A percentile compares a stretch with the other conserved stretches of the same genome.
Evolutionary conservation across 2,113 vertebrate genomes (phyloP).

Genomic region (Spea multiplicata): DNA sequence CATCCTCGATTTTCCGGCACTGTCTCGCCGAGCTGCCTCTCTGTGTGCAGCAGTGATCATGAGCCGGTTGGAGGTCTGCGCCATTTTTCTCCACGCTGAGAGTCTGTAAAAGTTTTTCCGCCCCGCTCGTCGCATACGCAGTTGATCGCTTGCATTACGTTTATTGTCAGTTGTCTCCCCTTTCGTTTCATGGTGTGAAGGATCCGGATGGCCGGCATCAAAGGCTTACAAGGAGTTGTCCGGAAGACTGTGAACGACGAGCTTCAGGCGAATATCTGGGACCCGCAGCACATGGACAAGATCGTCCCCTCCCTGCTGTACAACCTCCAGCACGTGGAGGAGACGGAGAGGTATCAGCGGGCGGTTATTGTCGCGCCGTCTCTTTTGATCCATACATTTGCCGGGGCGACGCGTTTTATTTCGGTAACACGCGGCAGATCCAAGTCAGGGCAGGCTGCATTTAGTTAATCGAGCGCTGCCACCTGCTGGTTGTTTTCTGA

Average conservation of each 20-base stretch:
- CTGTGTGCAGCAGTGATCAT: too few relatives aligned
- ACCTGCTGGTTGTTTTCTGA: neutral
- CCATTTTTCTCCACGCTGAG: too few relatives aligned
- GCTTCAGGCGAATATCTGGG: conserved; percentile 96
- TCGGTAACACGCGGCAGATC: too few relatives aligned
- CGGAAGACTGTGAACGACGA: conserved; percentile 95
- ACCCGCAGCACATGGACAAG: conserved; percentile 97
- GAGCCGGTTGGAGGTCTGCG: too few relatives aligned
- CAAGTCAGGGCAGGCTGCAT: neutral
- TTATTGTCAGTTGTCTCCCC: neutral
- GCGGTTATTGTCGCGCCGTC: neutral
- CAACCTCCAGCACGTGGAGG: conserved; percentile 87
- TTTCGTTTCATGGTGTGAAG: conserved; percentile 55
- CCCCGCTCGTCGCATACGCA: too few relatives aligned
- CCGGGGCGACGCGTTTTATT: too few relatives aligned
- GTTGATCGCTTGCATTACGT: too few relatives aligned
- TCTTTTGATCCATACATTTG: too few relatives aligned
- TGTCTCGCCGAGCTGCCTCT: too few relatives aligned
- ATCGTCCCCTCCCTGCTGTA: conserved; percentile 94
- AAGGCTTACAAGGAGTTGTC: conserved; percentile 91
- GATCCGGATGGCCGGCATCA: conserved; percentile 95
- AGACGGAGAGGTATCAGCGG: conserved; percentile 78
- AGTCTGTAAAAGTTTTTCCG: too few relatives aligned
- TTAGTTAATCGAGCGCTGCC: neutral
- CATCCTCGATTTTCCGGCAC: too few relatives aligned